Evolutionary conservation across 2,113 vertebrate species (phyloP), one percentile per base, ranked within the genome.

Genomic region (Urocitellus parryii): DNA sequence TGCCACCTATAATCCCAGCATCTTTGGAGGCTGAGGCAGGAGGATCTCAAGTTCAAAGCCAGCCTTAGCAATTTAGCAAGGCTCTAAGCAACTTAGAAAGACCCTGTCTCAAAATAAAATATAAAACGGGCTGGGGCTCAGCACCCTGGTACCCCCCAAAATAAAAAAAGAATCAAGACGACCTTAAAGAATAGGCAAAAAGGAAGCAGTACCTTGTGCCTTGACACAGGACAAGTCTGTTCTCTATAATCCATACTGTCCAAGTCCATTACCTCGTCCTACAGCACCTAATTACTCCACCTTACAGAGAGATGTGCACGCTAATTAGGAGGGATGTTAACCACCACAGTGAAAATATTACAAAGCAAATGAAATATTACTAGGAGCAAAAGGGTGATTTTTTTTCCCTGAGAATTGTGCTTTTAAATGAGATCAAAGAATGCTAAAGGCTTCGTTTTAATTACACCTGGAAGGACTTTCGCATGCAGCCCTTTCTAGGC

Each of bases 331-430:
- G 97, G 94, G 96, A 98, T 97, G 98, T 98, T 98, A 98, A 97
- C 98, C 97, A 97, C 97, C 94, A 98, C 86, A 94, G 97, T 98
- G 97, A 98, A 98, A 98, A 98, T 96, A 98, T 97, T 98, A 98
- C 93, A 95, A 96, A 98, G 97, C 97, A 98, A 98, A 98, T 98
- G 98, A 99, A 99, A 98, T 98, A 98, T 98, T 98, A 98, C 97
- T 85, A 97, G 96, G 94, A 98, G 97, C 97, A 98, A 98, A 98
- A 98, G 97, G 97, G 97, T 97, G 96, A 98, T 98, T 98, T 98
- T 96, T 98, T 97, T 96, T 98, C 98, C 97, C 95, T 94, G 93
- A 88, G 97, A 98, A 96, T 94, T 91, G 91, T 88, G 96, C 86
- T 98, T 98, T 96, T 97, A 98, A 98, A 98, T 98, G 97, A 98